Base-by-base conservation (phyloP, 2,888 invertebrate species). In the Drosophila silvestris region DNA sequence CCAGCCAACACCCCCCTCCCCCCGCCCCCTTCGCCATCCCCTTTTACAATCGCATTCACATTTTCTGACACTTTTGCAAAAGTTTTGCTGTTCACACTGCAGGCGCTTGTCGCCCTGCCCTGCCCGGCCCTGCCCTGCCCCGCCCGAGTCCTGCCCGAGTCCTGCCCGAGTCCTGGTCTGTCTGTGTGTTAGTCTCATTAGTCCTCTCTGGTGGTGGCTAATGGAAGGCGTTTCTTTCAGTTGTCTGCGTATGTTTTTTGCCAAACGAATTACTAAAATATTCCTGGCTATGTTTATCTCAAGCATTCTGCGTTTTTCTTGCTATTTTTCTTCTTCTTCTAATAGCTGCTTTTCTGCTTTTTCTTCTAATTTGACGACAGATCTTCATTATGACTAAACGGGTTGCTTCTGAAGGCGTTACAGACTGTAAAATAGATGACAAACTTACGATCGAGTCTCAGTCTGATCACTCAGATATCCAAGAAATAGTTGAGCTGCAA, bases 51-150 rank as follows among this genome's bases (percentile, higher is more conserved):
- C 89, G 80, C 90, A 90, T 90, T 90, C 91, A 90, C 89, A 89
- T 89, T 90, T 89, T 85, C 89, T 90, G 91, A 91, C 90, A 90
- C 90, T 90, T 88, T 88, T 81, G 85, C 82, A 82, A 90, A 90
- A 90, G 70, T 89, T 90, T 91, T 82, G 85, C 81, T 74, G 77
- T 86, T 87, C 81, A 78, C 91, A 89, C 90, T 89, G 91, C 91
- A 89, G 88, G 90, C 91, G 85, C 78, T 91, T 74, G 68, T 77
- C 51, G 57, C 65, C 35, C 64, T 52, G 58, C 68, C 4, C 71
- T 62, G 65, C 47, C 69, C 22, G 2, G 14, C 19, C 51, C 41
- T 44, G 37, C 41, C 50, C 28, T 58, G 62, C 44, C 65, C 39
- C 30, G 51, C 52, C 30, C 33, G 37, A 16, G 32, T 39, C 52